phyloP scores from a whole-genome alignment of 2,797 vertebrate genomes.

The Petrocephalus sullivani region DNA sequence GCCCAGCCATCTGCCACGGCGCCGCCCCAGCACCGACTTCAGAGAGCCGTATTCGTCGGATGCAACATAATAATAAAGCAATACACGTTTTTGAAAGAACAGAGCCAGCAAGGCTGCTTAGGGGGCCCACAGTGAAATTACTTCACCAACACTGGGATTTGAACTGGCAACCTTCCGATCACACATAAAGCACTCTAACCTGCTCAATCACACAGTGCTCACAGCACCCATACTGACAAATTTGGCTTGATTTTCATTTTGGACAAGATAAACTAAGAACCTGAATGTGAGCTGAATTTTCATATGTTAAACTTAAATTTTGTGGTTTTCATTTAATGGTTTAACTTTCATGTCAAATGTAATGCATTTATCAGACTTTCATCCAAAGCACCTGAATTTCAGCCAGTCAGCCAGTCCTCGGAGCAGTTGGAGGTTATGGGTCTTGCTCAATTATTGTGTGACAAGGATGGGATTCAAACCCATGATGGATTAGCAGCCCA shows the following conservation, averaged over 20 bases:
- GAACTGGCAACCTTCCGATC: background rate
- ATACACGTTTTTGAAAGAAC: background rate
- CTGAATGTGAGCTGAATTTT: background rate
- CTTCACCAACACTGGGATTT: background rate
- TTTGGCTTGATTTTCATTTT: background rate
- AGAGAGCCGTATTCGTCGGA: background rate
- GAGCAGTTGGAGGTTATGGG: background rate
- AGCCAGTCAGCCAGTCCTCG: background rate
- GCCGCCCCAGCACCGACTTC: background rate
- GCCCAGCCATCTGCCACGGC: background rate
- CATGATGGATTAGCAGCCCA: background rate
- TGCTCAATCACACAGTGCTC: background rate
- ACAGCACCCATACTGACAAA: background rate
- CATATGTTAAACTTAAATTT: background rate
- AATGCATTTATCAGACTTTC: background rate
- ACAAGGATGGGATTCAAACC: background rate
- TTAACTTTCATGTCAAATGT: background rate
- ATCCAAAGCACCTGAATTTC: background rate
- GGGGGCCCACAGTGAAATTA: background rate
- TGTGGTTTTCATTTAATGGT: background rate
- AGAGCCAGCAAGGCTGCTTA: background rate
- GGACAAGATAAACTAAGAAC: background rate
- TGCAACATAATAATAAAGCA: background rate
- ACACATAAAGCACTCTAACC: background rate
- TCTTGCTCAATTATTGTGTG: background rate